Percentiles rank a stretch among this genome's conserved stretches.
phyloP scores from a whole-genome alignment of 1,140 invertebrate genomes.

The Alviniconcha marisindica region DNA sequence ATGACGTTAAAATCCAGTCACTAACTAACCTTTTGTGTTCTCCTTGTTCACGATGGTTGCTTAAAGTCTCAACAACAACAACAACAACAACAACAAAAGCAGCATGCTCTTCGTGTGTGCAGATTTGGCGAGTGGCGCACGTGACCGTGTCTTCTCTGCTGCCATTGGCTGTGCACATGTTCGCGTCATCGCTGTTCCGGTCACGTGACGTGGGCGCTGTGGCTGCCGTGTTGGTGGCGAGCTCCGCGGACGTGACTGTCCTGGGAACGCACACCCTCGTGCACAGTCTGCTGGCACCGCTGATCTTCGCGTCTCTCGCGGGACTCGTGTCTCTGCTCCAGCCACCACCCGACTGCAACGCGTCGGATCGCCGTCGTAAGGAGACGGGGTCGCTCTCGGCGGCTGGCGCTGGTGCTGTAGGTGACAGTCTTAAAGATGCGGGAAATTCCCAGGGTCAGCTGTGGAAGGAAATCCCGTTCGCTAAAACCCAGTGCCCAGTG shows the following conservation, averaged over 20 bases:
- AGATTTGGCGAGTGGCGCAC: slow-evolving; percentile 64
- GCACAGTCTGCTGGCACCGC: slow-evolving; percentile 66
- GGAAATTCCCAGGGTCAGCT: not conserved
- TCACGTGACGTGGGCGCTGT: slow-evolving; percentile 56
- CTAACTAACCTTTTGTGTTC: no score
- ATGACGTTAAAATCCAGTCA: no score
- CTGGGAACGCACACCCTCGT: slow-evolving; percentile 68
- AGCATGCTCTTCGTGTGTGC: slow-evolving; percentile 43
- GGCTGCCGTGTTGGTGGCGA: slow-evolving; percentile 58
- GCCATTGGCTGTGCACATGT: slow-evolving; percentile 56
- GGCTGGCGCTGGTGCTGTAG: not conserved
- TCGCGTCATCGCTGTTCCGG: slow-evolving; percentile 45
- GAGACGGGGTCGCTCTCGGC: not conserved
- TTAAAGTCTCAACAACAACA: not conserved
- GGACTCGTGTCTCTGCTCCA: not conserved
- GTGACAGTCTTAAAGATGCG: not conserved
- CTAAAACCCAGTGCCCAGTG: not conserved
- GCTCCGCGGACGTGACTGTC: slow-evolving; percentile 61
- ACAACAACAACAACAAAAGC: no score
- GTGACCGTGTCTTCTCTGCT: slow-evolving; percentile 61
- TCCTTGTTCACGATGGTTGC: no score
- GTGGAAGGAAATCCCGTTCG: not conserved
- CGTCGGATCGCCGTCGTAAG: not conserved
- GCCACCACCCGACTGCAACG: not conserved
- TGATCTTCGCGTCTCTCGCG: slow-evolving; percentile 56